These are phyloP conservation scores for Octopus bimaculoides DNA, from an alignment of 1,140 invertebrate species.

Conservation along the genomic window DNA sequence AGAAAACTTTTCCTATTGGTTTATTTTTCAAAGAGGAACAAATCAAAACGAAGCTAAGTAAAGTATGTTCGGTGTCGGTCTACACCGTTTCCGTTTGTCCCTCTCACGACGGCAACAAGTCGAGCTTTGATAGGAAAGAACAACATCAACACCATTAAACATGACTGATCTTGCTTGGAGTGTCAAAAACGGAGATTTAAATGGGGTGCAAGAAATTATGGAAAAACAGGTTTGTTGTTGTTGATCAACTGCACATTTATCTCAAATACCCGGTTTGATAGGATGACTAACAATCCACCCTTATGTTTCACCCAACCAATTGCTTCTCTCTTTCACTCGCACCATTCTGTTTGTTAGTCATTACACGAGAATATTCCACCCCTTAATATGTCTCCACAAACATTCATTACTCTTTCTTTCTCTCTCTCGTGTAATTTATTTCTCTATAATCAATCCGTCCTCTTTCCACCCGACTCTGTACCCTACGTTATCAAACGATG, in stretches of 20 bases:
- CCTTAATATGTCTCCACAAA: too few relatives aligned
- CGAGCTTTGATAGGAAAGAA: neutral
- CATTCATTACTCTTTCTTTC: too few relatives aligned
- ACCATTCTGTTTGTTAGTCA: too few relatives aligned
- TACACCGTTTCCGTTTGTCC: neutral
- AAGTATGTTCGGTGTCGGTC: neutral
- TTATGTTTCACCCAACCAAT: slow-evolving; percentile 1
- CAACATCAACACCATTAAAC: neutral
- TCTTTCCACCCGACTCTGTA: too few relatives aligned
- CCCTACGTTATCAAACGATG: too few relatives aligned
- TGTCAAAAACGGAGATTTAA: slow-evolving; percentile 91
- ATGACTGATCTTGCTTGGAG: slow-evolving; percentile 73
- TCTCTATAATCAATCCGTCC: too few relatives aligned
- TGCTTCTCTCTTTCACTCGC: too few relatives aligned
- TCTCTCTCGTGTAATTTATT: too few relatives aligned
- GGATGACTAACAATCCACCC: too few relatives aligned
- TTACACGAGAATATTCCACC: too few relatives aligned
- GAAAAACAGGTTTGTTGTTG: slow-evolving; percentile 64
- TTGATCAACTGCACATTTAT: neutral
- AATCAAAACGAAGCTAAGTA: neutral
- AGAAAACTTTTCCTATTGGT: slow-evolving; percentile 5
- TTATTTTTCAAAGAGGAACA: neutral
- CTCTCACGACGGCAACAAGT: neutral
- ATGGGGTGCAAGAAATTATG: slow-evolving; percentile 82
- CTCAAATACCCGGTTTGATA: too few relatives aligned